Percentiles rank a stretch among this genome's conserved stretches.
phyloP scores from a whole-genome alignment of 2,888 invertebrate species.

The Archips crataeganus region DNA sequence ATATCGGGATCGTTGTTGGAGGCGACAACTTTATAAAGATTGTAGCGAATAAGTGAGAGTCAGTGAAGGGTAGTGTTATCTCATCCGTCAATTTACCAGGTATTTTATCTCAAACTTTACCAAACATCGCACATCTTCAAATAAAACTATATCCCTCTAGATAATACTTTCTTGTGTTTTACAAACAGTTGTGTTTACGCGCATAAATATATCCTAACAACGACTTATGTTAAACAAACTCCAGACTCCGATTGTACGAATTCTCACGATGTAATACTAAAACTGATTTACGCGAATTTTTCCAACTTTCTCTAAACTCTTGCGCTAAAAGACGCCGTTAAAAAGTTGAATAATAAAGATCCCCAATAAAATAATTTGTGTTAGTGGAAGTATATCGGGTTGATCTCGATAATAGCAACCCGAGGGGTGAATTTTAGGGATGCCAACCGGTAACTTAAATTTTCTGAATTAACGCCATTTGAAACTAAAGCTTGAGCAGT shows the following conservation, averaged over 20 bases:
- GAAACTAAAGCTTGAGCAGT: too few relatives aligned
- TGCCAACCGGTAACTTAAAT: background rate
- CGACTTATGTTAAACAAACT: background rate
- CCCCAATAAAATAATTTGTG: conserved; percentile 20
- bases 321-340: conserved; percentile 11
- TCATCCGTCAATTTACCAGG: too few relatives aligned
- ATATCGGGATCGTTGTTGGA: too few relatives aligned
- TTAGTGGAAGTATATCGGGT: background rate
- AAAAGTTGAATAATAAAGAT: conserved; percentile 21
- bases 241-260: background rate
- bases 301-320: conserved; percentile 13
- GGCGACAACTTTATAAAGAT: too few relatives aligned
- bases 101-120: too few relatives aligned
- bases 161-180: too few relatives aligned
- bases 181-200: too few relatives aligned
- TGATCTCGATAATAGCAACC: conserved; percentile 13
- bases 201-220: background rate
- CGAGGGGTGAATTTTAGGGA: background rate
- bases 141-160: too few relatives aligned
- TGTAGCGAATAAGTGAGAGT: too few relatives aligned
- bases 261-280: background rate
- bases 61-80: too few relatives aligned
- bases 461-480: background rate
- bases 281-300: conserved; percentile 20
- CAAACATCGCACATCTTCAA: too few relatives aligned